Conservation (phyloP, 2,113 vertebrate species). For the Malurus cyaneus region DNA sequence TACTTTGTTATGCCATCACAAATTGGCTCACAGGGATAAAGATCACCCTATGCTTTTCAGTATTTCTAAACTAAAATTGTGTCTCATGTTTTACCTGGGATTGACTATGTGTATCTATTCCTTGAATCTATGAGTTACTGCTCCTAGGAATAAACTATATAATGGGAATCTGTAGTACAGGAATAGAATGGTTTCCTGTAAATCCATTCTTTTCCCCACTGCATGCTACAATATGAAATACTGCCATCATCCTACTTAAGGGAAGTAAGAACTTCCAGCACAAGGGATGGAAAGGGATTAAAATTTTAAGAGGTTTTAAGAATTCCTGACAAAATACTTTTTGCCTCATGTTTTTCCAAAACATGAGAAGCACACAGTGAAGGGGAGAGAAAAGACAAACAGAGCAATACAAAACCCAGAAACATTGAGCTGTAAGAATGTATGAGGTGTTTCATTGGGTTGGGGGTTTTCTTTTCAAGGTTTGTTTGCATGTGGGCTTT, state of each 20-base stretch:
- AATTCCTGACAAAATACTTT: background rate
- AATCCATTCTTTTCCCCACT: background rate
- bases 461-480: background rate
- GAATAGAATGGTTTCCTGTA: background rate
- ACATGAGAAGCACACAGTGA: background rate
- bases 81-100: background rate
- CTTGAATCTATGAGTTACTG: background rate
- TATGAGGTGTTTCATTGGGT: background rate
- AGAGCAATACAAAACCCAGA: background rate
- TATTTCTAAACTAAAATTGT: background rate
- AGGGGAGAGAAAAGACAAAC: background rate
- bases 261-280: background rate
- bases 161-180: background rate
- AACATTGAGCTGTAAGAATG: background rate
- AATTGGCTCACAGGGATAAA: background rate
- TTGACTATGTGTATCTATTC: background rate
- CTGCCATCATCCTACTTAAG: background rate
- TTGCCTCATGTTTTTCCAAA: background rate
- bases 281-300: background rate
- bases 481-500: background rate
- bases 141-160: background rate
- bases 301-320: constrained; percentile 7
- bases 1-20: background rate
- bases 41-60: background rate
- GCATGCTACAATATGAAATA: background rate